A percentile compares a stretch with the other conserved stretches of the same genome.
These are phyloP conservation scores for Streptopelia turtur DNA, from an alignment of 2,797 vertebrate species.

Conservation along the genomic window DNA sequence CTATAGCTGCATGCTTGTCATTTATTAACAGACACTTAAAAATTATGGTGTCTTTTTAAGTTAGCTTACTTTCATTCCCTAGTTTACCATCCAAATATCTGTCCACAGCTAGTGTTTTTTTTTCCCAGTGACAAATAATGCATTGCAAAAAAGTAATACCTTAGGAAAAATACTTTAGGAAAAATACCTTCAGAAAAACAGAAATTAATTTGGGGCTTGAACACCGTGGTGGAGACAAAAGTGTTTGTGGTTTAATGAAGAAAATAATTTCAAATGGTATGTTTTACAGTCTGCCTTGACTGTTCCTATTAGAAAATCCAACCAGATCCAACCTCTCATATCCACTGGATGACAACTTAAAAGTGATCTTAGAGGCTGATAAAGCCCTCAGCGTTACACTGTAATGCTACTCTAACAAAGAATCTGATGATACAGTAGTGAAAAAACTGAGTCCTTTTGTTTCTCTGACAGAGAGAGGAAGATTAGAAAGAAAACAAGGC, in stretches of 20 bases:
- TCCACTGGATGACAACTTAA: not conserved
- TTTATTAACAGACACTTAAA: not conserved
- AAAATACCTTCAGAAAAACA: constrained; percentile 2
- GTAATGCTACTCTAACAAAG: not conserved
- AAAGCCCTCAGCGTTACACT: not conserved
- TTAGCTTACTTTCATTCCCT: not conserved
- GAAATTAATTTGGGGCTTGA: not conserved
- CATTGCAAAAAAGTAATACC: not conserved
- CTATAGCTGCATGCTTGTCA: not conserved
- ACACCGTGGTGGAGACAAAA: not conserved
- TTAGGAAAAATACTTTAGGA: not conserved
- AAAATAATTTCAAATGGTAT: not conserved
- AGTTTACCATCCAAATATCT: not conserved
- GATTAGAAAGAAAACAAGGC: not conserved
- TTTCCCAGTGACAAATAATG: not conserved
- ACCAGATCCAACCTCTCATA: not conserved
- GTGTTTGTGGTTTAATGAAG: constrained; percentile 2
- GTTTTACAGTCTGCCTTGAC: not conserved
- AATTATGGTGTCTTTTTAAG: not conserved
- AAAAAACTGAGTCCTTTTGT: not conserved
- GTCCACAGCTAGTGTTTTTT: not conserved
- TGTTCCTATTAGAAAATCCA: not conserved
- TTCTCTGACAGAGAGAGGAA: not conserved
- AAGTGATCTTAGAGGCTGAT: not conserved
- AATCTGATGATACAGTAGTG: not conserved